phyloP scores from a whole-genome alignment of 2,888 invertebrate species.

The Sinodicranocentrus sp. region DNA sequence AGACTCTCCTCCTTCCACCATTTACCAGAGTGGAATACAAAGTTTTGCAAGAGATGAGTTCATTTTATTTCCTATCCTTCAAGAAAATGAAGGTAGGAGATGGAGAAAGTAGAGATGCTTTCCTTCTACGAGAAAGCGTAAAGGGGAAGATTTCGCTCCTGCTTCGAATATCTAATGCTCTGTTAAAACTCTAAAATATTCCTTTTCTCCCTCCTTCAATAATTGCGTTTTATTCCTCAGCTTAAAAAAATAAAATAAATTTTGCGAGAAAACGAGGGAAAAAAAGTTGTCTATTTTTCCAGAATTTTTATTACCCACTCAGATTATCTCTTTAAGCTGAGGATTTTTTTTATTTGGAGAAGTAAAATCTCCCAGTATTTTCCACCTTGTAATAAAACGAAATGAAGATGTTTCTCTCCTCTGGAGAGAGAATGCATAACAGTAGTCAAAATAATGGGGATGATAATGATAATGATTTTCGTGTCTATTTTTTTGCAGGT shows the following conservation, averaged over 20 bases:
- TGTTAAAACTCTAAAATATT: too few species aligned
- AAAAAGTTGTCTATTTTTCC: too few species aligned
- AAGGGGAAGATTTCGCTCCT: constrained; percentile 40
- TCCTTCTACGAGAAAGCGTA: constrained; percentile 5
- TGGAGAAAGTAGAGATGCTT: too few species aligned
- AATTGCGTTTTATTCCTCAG: too few species aligned
- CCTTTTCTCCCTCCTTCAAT: too few species aligned
- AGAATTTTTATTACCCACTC: too few species aligned
- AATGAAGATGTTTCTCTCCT: not conserved
- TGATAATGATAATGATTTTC: not conserved
- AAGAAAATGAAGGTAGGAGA: too few species aligned
- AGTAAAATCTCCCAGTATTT: too few species aligned
- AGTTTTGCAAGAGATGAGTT: not conserved
- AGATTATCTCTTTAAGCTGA: not conserved
- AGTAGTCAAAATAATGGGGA: not conserved
- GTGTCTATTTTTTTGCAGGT: constrained; percentile 82
- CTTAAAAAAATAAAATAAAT: too few species aligned
- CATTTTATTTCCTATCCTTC: not conserved
- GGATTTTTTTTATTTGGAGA: too few species aligned
- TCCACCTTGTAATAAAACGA: too few species aligned
- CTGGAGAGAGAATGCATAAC: not conserved
- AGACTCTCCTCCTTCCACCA: constrained; percentile 10
- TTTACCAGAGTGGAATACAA: constrained; percentile 24
- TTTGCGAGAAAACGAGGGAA: too few species aligned
- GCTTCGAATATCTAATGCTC: constrained; percentile 47